Conservation (phyloP, 2,797 vertebrate species). For the Falco peregrinus region DNA sequence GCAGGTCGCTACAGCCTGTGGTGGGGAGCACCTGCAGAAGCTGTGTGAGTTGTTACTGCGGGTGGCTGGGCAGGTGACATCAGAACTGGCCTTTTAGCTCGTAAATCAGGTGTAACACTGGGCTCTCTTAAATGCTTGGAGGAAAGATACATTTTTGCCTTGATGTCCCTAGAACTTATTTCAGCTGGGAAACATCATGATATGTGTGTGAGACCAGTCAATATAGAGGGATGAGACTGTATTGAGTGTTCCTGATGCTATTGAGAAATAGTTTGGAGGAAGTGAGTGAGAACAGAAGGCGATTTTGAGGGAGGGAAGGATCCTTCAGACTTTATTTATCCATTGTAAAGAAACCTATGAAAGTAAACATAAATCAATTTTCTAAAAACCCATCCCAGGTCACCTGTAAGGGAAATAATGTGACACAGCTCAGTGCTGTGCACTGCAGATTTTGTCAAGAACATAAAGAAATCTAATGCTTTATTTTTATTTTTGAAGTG, state of each 20-base stretch:
- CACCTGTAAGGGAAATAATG: conserved; percentile 21
- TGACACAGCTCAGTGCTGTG: background rate
- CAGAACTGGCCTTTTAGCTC: background rate
- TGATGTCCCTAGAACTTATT: background rate
- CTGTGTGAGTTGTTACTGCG: background rate
- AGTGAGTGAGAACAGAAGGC: background rate
- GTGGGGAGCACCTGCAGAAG: background rate
- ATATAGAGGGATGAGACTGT: background rate
- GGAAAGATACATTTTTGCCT: background rate
- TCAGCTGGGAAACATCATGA: background rate
- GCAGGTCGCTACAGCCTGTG: background rate
- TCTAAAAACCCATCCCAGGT: conserved; percentile 20
- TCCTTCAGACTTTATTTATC: conserved; percentile 11
- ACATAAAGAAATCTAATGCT: conserved; percentile 5
- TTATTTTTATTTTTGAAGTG: conserved; percentile 66
- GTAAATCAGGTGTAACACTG: accelerated
- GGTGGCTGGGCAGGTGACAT: background rate
- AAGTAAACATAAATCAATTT: conserved; percentile 49
- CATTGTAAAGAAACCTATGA: conserved; percentile 19
- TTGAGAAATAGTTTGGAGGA: background rate
- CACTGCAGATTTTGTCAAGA: conserved; percentile 27
- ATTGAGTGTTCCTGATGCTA: background rate
- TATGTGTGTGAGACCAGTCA: background rate
- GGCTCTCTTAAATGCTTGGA: background rate
- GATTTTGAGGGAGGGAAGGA: conserved; percentile 30